Percentiles rank a stretch among this genome's conserved stretches.
These are phyloP conservation scores for Lontra canadensis DNA, from an alignment of 2,113 vertebrate genomes.

Conservation along the genomic window DNA sequence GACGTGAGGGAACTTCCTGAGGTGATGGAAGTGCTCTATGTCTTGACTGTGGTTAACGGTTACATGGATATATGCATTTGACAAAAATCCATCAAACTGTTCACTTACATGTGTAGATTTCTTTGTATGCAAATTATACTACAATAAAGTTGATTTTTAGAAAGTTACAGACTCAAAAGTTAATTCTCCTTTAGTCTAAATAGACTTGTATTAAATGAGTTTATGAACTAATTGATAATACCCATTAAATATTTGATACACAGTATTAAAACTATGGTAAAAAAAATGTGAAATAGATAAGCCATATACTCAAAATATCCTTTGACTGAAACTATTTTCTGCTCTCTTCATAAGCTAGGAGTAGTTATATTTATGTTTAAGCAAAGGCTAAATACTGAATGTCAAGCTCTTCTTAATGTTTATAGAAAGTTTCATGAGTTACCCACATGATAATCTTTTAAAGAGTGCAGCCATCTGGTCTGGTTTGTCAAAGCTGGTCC, in stretches of 20 bases:
- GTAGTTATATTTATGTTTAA: not conserved
- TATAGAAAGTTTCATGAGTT: constrained; percentile 43
- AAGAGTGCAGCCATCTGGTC: constrained; percentile 99
- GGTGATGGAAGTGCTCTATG: not conserved
- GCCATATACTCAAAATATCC: not conserved
- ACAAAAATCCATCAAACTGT: not conserved
- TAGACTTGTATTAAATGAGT: not conserved
- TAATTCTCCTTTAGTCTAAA: constrained; percentile 24
- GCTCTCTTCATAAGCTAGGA: not conserved
- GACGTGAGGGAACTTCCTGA: not conserved
- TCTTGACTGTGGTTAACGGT: not conserved
- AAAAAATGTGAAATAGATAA: constrained; percentile 5
- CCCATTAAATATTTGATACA: not conserved
- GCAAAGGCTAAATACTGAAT: not conserved
- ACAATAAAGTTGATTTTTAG: constrained; percentile 13
- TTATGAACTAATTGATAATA: constrained; percentile 33
- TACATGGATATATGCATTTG: not conserved
- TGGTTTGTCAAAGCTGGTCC: constrained; percentile 99
- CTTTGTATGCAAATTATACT: not conserved
- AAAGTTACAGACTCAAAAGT: not conserved
- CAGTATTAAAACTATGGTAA: not conserved
- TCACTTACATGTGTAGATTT: not conserved
- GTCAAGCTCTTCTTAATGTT: constrained; percentile 46
- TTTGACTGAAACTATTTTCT: not conserved
- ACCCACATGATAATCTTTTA: constrained; percentile 97